Conservation (phyloP, 2,888 invertebrate genomes). For the Andrena trimmerana region DNA sequence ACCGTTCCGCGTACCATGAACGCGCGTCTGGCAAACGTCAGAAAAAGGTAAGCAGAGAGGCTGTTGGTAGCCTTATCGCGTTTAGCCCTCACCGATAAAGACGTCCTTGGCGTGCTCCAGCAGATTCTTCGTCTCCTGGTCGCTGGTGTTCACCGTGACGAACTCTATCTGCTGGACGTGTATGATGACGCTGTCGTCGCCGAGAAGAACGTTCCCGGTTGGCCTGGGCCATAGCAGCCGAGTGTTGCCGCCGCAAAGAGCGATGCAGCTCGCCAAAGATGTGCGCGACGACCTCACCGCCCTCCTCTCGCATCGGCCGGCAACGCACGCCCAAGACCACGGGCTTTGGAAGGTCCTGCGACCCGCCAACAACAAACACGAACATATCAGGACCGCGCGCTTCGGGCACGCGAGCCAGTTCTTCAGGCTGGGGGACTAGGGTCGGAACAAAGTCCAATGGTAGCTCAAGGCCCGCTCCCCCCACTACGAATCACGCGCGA, state of each 20-base stretch:
- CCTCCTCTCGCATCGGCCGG: slow-evolving; percentile 89
- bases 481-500: not conserved
- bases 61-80: not conserved
- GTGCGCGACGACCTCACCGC: slow-evolving; percentile 89
- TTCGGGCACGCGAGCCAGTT: not conserved
- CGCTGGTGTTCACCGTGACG: slow-evolving; percentile 78
- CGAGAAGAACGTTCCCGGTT: slow-evolving; percentile 89
- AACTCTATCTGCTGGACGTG: slow-evolving; percentile 86
- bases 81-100: slow-evolving; percentile 78
- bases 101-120: slow-evolving; percentile 83
- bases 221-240: slow-evolving; percentile 93
- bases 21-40: too few species aligned
- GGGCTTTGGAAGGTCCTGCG: slow-evolving; percentile 85
- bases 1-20: too few species aligned
- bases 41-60: too few species aligned
- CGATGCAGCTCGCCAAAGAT: slow-evolving; percentile 91
- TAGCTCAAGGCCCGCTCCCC: not conserved
- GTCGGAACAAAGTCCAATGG: not conserved
- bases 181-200: slow-evolving; percentile 88
- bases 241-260: slow-evolving; percentile 90
- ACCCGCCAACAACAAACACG: slow-evolving; percentile 1
- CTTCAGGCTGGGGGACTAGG: not conserved
- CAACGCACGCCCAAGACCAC: slow-evolving; percentile 92
- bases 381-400: not conserved
- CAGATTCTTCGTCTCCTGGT: slow-evolving; percentile 79